Base-by-base conservation (phyloP, 2,888 invertebrate genomes). In the Hirudinaria manillensis region DNA sequence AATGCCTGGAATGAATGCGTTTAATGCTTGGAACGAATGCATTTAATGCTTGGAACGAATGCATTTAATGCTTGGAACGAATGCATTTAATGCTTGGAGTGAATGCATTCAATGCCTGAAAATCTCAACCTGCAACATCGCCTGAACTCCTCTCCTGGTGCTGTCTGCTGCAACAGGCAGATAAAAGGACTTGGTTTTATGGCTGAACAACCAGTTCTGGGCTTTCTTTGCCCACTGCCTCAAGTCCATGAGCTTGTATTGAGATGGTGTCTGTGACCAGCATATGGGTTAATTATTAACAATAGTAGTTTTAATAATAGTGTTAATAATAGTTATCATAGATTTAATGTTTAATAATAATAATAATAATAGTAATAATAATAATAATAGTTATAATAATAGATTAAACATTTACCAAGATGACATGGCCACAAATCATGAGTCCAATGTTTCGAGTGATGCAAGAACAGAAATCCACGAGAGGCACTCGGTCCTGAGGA, bases 171-270 rank as follows among this genome's bases (percentile, higher is more conserved):
- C 83, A 4, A 86, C 81, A 3, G 82, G 82, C 13, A 90, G 89
- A 87, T 96, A 98, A 88, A 99, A 99, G 0, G 92, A 92, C 86
- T 94, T 95, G 74, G 96, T 89, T 86, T 92, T 92, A 81, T 93
- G 90, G 72, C 89, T 88, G 29, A 81, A 79, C 80, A 96, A 89
- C 94, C 95, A 97, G 77, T 88, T 88, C 82, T 91, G 90, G 13
- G 81, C 81, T 56, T 73, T 53, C 34, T 68, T 75, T 4, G 74
- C 68, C 21, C 67, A 27, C 21, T 45, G 27, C 29, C 79, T 75
- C 32, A 79, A 71, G 67, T 81, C 80, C 34, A 78, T 81, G 65
- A 82, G 75, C 61, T 81, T 80, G 19, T 80, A 79, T 36, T 78
- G 71, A 65, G 80, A 77, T 67, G 80, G 78, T 36, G 81, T 81